Evolutionary conservation across 2,888 invertebrate genomes (phyloP), one percentile per base, ranked within the genome.

Genomic region (Nyleta sp.): DNA sequence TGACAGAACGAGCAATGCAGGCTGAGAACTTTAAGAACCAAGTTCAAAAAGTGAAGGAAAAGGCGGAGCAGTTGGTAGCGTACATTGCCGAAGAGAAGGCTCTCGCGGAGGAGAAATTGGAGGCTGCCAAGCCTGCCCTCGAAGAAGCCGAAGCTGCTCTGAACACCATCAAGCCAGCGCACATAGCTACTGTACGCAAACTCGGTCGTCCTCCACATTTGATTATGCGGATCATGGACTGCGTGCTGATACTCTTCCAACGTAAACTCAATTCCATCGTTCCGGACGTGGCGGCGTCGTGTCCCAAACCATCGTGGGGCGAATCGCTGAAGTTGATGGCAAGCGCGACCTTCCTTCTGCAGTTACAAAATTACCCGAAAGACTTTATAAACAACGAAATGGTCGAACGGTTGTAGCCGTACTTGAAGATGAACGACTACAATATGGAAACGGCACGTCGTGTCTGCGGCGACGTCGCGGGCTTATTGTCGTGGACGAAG

Each of bases 261-360:
- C 93, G 97, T 78, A 95, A 95, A 90, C 89, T 98, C 48, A 74
- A 98, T 89, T 94, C 96, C 0, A 94, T 96, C 4, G 94, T 95
- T 83, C 93, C 95, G 3, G 99, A 99, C 88, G 93, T 94, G 0
- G 94, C 96, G 28, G 94, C 95, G 0, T 94, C 95, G 0, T 97
- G 97, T 87, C 95, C 97, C 0, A 98, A 98, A 87, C 98, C 99
- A 2, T 98, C 98, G 0, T 99, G 99, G 99, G 94, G 95, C 6
- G 99, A 99, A 90, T 98, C 98, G 0, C 91, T 99, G 46, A 99
- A 98, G 95, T 95, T 99, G 95, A 98, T 99, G 98, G 96, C 98
- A 0, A 96, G 97, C 83, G 95, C 98, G 0, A 98, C 97, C 10
- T 99, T 99, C 89, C 91, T 98, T 42, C 92, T 97, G 3, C 97